Conservation (phyloP, 2,888 invertebrate genomes). For the Drosophila phalerata region DNA sequence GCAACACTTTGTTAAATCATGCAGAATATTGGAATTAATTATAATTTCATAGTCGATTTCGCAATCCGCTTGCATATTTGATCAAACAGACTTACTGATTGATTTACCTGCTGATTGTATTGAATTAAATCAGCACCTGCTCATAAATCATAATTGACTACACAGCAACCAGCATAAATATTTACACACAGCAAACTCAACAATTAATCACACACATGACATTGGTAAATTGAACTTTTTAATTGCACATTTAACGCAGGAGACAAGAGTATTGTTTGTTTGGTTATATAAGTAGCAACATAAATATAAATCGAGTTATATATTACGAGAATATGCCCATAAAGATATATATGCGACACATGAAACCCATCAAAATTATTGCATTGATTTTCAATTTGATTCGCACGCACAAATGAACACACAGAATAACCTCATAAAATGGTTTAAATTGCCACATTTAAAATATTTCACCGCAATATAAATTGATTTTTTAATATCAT, state of each 20-base stretch:
- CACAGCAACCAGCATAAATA: constrained; percentile 50
- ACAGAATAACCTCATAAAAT: constrained; percentile 20
- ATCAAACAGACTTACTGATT: constrained; percentile 28
- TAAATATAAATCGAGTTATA: background rate
- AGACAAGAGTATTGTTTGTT: background rate
- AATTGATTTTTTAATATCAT: constrained; percentile 11
- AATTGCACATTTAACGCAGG: constrained; percentile 1
- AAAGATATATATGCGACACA: background rate
- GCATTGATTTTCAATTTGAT: constrained; percentile 59
- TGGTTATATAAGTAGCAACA: background rate
- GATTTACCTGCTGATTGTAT: constrained; percentile 20
- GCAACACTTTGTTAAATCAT: constrained; percentile 24
- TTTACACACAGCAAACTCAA: constrained; percentile 43
- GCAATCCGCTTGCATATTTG: constrained; percentile 33
- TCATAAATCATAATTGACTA: constrained; percentile 69
- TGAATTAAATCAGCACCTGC: constrained; percentile 38
- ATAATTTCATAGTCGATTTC: constrained; percentile 57
- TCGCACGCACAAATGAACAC: constrained; percentile 16
- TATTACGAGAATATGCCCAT: background rate
- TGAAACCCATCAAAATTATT: constrained; percentile 21
- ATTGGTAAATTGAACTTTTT: constrained; percentile 32
- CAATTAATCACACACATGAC: constrained; percentile 57
- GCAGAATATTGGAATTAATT: constrained; percentile 57
- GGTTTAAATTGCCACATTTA: constrained; percentile 10
- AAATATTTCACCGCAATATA: constrained; percentile 3